Conservation (phyloP, 2,113 vertebrate genomes). For the Labeo catla region DNA sequence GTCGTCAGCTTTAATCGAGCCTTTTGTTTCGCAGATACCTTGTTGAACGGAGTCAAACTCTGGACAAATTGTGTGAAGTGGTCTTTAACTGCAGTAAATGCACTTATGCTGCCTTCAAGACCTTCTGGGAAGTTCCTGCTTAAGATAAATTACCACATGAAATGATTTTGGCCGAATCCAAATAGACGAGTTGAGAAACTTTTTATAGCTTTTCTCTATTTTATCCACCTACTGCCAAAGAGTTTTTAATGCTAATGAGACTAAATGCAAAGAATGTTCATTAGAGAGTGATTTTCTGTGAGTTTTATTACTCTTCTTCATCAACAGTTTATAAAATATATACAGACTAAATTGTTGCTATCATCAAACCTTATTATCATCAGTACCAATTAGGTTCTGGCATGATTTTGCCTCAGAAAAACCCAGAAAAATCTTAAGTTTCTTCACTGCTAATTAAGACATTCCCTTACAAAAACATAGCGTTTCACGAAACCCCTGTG, state of each 20-base stretch:
- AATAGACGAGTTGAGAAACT: not conserved
- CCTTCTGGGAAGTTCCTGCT: not conserved
- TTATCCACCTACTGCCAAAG: not conserved
- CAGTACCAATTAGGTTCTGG: not conserved
- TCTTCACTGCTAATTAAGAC: not conserved
- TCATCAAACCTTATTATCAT: not conserved
- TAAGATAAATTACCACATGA: not conserved
- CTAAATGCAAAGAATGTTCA: not conserved
- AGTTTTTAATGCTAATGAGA: not conserved
- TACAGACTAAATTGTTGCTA: not conserved
- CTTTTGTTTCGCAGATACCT: constrained; percentile 6
- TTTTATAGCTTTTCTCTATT: not conserved
- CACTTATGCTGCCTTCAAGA: not conserved
- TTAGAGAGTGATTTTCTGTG: not conserved
- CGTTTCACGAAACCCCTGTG: not conserved
- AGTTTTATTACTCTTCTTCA: not conserved
- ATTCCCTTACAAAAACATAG: not conserved
- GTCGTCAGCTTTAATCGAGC: not conserved
- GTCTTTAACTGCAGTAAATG: not conserved
- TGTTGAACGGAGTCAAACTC: not conserved
- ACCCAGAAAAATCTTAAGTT: not conserved
- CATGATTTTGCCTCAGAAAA: not conserved
- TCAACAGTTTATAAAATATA: not conserved
- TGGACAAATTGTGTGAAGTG: not conserved
- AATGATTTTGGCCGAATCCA: not conserved